A percentile compares a stretch with the other conserved stretches of the same genome.
Evolutionary conservation across 1,140 invertebrate genomes (phyloP).

Genomic region (Drosophila miranda): DNA sequence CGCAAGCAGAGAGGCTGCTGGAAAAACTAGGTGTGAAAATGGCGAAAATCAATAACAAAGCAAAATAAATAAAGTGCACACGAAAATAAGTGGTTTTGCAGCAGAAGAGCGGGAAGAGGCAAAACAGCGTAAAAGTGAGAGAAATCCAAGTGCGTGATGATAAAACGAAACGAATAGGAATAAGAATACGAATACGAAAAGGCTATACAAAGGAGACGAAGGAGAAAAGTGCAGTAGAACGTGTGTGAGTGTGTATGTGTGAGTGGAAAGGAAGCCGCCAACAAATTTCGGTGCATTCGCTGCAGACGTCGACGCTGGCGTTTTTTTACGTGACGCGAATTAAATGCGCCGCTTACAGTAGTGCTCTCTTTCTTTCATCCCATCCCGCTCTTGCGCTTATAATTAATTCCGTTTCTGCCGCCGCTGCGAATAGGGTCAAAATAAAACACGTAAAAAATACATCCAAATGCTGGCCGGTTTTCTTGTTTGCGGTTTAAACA

Average conservation of each 20-base stretch:
- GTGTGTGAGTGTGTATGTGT: neutral
- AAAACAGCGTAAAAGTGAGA: conserved; percentile 7
- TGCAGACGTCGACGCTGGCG: conserved; percentile 13
- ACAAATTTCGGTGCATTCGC: conserved; percentile 27
- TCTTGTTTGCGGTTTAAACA: conserved; percentile 53
- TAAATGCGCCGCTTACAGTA: conserved; percentile 48
- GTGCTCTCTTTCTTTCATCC: conserved; percentile 8
- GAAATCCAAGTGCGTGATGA: conserved; percentile 38
- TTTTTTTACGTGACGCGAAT: conserved; percentile 69
- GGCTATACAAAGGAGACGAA: conserved; percentile 7
- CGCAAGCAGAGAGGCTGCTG: neutral
- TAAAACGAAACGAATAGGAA: conserved; percentile 25
- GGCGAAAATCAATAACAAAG: conserved; percentile 75
- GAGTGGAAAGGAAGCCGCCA: conserved; percentile 27
- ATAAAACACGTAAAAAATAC: conserved; percentile 63
- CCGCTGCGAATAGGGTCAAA: conserved; percentile 72
- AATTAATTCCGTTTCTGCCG: conserved; percentile 13
- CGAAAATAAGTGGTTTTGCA: conserved; percentile 24
- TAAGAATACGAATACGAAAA: conserved; percentile 17
- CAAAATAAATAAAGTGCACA: conserved; percentile 77
- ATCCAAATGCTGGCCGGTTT: conserved; percentile 36
- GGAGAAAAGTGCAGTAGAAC: conserved; percentile 28
- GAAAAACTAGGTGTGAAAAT: conserved; percentile 46
- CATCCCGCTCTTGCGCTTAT: conserved; percentile 13
- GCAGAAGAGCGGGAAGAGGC: conserved; percentile 24